These are phyloP conservation scores for Malurus alboscapulatus DNA, from an alignment of 2,113 vertebrate genomes.

Conservation along the genomic window DNA sequence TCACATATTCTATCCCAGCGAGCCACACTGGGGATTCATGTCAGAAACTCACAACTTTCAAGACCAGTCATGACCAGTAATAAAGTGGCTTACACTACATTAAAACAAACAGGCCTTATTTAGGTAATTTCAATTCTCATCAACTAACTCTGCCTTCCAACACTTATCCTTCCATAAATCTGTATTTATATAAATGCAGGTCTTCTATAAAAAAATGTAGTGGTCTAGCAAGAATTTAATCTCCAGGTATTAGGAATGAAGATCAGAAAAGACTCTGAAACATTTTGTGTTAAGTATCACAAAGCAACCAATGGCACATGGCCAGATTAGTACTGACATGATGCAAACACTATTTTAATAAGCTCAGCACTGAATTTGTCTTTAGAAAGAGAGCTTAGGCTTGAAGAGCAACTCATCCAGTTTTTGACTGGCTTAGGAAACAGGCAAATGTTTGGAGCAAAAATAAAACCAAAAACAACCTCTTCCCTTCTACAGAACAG, in stretches of 20 bases:
- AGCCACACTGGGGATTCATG: not conserved
- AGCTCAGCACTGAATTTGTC: not conserved
- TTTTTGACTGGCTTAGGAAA: constrained; percentile 7
- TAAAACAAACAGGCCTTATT: not conserved
- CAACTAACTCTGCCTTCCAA: not conserved
- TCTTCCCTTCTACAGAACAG: not conserved
- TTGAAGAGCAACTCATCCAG: not conserved
- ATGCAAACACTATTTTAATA: not conserved
- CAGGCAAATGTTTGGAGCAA: not conserved
- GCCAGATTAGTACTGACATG: not conserved
- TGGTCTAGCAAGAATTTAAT: not conserved
- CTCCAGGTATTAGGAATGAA: no score
- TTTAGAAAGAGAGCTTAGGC: not conserved
- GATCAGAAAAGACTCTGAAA: not conserved
- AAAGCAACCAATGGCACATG: not conserved
- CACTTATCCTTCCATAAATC: not conserved
- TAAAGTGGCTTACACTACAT: no score
- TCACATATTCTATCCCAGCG: rapidly evolving
- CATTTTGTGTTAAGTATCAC: not conserved
- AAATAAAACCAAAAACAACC: not conserved
- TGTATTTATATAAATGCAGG: not conserved
- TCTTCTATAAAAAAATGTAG: not conserved
- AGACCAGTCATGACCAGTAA: not conserved
- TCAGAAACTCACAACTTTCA: not conserved
- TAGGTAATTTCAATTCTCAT: not conserved